phyloP scores from a whole-genome alignment of 2,113 vertebrate genomes.

The Naja naja region DNA sequence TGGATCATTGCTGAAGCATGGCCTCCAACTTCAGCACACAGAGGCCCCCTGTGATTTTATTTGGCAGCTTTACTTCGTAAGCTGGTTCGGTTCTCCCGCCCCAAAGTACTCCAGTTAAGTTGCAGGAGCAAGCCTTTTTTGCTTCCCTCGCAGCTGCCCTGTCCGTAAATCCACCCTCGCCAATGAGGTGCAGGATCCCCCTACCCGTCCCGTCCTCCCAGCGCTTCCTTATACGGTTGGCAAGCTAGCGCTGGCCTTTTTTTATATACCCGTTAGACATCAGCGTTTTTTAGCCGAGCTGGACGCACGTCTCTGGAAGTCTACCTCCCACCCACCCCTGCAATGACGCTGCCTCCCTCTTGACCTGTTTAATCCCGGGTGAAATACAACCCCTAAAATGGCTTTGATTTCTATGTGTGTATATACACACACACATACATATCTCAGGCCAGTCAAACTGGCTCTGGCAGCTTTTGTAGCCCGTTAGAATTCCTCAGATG shows the following conservation, averaged over 20 bases:
- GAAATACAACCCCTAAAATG: slow-evolving; percentile 12
- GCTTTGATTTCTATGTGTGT: not conserved
- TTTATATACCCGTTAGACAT: slow-evolving; percentile 5
- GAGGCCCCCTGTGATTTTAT: not conserved
- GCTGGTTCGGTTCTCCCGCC: not conserved
- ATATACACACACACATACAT: not conserved
- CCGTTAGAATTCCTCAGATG: not conserved
- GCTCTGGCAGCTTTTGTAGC: not conserved
- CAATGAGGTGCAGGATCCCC: not conserved
- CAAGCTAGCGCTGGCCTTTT: not conserved
- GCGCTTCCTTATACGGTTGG: slow-evolving; percentile 19
- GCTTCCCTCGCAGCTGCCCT: not conserved
- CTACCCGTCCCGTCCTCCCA: not conserved
- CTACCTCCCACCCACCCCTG: not conserved
- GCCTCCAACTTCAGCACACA: not conserved
- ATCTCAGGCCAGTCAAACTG: not conserved
- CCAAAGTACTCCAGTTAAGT: not conserved
- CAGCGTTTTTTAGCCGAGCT: not conserved
- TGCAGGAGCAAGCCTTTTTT: not conserved
- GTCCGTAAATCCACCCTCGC: not conserved
- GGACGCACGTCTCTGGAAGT: not conserved
- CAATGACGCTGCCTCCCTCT: not conserved
- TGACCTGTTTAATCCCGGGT: slow-evolving; percentile 3
- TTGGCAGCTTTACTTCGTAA: not conserved
- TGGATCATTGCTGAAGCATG: not conserved